Percentiles rank a stretch among this genome's conserved stretches.
Evolutionary conservation across 2,888 invertebrate genomes (phyloP).

Genomic region (Scaptomyza tumidula): DNA sequence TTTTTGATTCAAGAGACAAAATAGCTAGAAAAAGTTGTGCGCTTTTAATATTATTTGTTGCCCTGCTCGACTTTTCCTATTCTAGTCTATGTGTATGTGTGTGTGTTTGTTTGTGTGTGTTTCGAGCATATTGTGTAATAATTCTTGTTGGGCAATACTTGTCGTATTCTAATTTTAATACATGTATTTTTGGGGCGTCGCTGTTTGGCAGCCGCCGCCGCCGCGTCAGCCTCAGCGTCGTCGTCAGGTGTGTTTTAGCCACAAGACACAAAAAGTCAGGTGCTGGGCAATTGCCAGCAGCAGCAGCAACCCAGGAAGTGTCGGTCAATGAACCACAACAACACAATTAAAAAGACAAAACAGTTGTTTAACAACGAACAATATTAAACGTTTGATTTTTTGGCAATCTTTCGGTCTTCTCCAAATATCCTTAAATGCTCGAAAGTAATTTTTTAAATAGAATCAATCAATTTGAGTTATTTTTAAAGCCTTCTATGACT

Average conservation of each 20-base stretch:
- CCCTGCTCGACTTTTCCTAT: not conserved
- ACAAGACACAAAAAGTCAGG: conserved; percentile 39
- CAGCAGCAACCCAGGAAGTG: conserved; percentile 24
- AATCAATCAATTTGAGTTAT: too few relatives aligned
- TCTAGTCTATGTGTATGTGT: conserved; percentile 17
- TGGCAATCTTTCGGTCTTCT: not conserved
- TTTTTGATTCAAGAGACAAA: conserved; percentile 46
- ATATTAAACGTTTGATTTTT: not conserved
- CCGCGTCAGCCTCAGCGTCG: conserved; percentile 44
- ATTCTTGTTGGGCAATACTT: conserved; percentile 48
- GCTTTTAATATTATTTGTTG: not conserved
- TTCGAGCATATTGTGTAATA: conserved; percentile 71
- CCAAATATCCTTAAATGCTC: not conserved
- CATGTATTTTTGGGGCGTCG: conserved; percentile 43
- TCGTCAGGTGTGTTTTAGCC: conserved; percentile 41
- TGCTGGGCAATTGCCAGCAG: conserved; percentile 33
- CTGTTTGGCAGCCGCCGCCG: conserved; percentile 47
- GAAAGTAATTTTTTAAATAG: too few relatives aligned
- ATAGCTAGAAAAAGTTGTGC: not conserved
- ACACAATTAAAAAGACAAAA: too few relatives aligned
- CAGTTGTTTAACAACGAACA: too few relatives aligned
- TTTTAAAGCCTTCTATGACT: too few relatives aligned
- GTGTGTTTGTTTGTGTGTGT: conserved; percentile 15
- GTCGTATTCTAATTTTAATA: conserved; percentile 59
- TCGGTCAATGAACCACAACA: conserved; percentile 66